Conservation (phyloP, 1,140 invertebrate genomes). For the Lasioglossum albipes region DNA sequence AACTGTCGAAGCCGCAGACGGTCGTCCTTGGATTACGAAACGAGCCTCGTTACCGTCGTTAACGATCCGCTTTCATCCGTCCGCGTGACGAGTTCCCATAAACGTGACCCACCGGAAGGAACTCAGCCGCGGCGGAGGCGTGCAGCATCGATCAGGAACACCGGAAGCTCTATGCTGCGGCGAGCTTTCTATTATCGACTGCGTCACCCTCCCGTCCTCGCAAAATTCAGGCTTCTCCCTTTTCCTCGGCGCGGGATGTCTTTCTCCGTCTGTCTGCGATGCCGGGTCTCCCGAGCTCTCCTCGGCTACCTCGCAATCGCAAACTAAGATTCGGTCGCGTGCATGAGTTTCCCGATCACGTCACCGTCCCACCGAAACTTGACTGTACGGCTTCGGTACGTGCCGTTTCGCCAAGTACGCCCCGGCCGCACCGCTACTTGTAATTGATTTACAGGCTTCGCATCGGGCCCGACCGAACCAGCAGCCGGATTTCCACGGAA, state of each 20-base stretch:
- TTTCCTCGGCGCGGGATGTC: neutral
- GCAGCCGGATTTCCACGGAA: slow-evolving; percentile 34
- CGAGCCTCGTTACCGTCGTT: slow-evolving; percentile 48
- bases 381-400: slow-evolving; percentile 64
- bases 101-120: slow-evolving; percentile 59
- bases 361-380: slow-evolving; percentile 72
- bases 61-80: slow-evolving; percentile 62
- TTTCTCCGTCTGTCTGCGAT: too few species aligned
- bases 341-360: slow-evolving; percentile 77
- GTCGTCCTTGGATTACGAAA: slow-evolving; percentile 50
- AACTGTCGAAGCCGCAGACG: slow-evolving; percentile 41
- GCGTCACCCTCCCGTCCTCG: slow-evolving; percentile 37
- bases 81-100: slow-evolving; percentile 48
- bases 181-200: slow-evolving; percentile 71
- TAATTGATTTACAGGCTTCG: slow-evolving; percentile 79
- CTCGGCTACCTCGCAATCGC: slow-evolving; percentile 16
- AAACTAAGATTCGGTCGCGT: slow-evolving; percentile 59
- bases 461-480: slow-evolving; percentile 49
- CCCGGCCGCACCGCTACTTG: slow-evolving; percentile 60
- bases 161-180: slow-evolving; percentile 48
- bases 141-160: slow-evolving; percentile 38
- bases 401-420: slow-evolving; percentile 70
- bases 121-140: slow-evolving; percentile 28
- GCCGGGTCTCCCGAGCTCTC: neutral
- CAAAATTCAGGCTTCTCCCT: too few species aligned